phyloP scores from a whole-genome alignment of 2,888 invertebrate genomes.

The Linnaemya tessellans region DNA sequence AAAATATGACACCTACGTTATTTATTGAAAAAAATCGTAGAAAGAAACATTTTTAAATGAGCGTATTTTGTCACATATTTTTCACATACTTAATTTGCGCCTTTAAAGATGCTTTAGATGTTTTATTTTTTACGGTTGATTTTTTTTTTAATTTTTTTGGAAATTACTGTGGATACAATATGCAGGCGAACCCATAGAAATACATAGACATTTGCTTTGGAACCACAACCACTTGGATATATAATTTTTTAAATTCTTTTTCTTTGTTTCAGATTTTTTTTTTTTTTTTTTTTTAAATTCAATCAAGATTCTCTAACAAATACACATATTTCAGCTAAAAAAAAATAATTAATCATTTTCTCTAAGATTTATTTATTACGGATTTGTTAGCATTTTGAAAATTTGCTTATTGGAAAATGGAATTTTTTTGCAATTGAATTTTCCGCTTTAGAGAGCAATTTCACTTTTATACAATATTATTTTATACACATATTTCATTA shows the following conservation, averaged over 20 bases:
- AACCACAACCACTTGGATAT: background rate
- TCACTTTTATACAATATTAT: slow-evolving; percentile 36
- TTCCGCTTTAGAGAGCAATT: slow-evolving; percentile 2
- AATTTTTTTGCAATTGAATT: background rate
- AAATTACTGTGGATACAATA: slow-evolving; percentile 24
- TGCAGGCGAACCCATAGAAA: background rate
- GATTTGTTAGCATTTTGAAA: background rate
- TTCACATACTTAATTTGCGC: slow-evolving; percentile 58
- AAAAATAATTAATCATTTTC: background rate
- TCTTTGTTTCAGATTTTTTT: background rate
- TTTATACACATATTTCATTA: slow-evolving; percentile 22
- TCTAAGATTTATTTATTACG: background rate
- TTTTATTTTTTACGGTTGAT: slow-evolving; percentile 13
- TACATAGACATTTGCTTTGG: slow-evolving; percentile 2
- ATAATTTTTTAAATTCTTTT: slow-evolving; percentile 10
- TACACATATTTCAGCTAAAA: background rate
- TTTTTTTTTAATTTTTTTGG: background rate
- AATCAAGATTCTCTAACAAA: background rate
- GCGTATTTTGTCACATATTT: background rate
- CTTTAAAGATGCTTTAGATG: slow-evolving; percentile 50
- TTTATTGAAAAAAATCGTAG: slow-evolving; percentile 24
- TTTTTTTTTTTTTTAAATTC: background rate
- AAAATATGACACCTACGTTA: slow-evolving; percentile 49
- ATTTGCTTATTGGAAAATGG: background rate
- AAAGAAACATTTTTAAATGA: background rate